Base-by-base conservation (phyloP, 2,888 invertebrate species). In the Drosophila rubida region DNA sequence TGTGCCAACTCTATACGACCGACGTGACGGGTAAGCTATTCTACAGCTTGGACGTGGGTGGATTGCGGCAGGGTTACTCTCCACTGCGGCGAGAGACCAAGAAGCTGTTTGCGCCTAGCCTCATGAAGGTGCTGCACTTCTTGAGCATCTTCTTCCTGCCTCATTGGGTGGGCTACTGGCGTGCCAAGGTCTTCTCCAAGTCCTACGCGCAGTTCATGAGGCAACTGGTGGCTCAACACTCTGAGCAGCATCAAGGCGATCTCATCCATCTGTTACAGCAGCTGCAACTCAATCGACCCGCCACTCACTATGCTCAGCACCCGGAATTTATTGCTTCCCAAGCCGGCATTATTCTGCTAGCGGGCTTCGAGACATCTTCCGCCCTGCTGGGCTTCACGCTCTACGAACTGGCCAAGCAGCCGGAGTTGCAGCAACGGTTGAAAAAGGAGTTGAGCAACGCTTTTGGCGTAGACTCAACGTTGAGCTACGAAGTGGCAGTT, bases 261-360 rank as follows among this genome's bases (percentile, higher is more conserved):
- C 90, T 93, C 2, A 89, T 94, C 6, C 93, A 93, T 57, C 75
- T 92, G 13, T 74, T 93, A 14, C 71, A 92, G 45, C 88, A 91
- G 19, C 65, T 93, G 8, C 91, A 88, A 48, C 6, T 69, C 74
- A 46, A 16, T 2, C 62, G 50, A 5, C 48, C 82, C 0, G 8
- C 14, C 2, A n/a, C 14, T 7, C 84, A 83, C 41, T 83, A 80
- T 39, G 62, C 55, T 0, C 80, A 87, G 11, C 83, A 89, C 46
- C 53, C 81, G 1, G 91, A 91, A 49, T 85, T 88, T 32, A 78
- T 91, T 27, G 75, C 90, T 8, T 88, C 91, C 3, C 91, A 91
- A 54, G 90, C 90, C 4, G 88, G 85, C n/a, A 87, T 90, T 14
- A 88, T 91, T 50, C 71, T 91, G 27, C 68, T 90, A 23, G 91